Conservation (phyloP, 2,888 invertebrate genomes). For the Philonicus albiceps region DNA sequence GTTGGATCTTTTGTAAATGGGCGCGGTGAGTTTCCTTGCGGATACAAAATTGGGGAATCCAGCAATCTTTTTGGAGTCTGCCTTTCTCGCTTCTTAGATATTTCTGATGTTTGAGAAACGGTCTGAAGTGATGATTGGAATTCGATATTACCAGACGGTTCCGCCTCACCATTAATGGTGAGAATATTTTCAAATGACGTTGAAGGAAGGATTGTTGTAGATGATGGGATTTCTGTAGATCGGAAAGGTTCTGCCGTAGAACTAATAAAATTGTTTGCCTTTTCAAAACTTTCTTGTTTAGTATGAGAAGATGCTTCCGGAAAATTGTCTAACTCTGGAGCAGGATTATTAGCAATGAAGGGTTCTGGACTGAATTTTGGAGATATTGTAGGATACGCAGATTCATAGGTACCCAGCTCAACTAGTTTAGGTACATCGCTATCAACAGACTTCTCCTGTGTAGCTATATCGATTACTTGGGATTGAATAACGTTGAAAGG, state of each 20-base stretch:
- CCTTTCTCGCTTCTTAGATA: conserved; percentile 51
- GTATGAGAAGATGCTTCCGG: conserved; percentile 61
- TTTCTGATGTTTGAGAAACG: conserved; percentile 45
- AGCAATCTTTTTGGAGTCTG: conserved; percentile 63
- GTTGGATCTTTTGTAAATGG: conserved; percentile 65
- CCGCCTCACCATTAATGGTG: conserved; percentile 8
- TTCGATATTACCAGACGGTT: conserved; percentile 34
- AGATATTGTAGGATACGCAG: not conserved
- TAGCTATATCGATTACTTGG: conserved; percentile 66
- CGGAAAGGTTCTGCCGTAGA: not conserved
- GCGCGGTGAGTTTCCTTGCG: conserved; percentile 66
- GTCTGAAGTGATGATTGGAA: conserved; percentile 50
- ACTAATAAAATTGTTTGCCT: not conserved
- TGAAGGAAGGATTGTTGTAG: conserved; percentile 30
- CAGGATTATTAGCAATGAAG: conserved; percentile 57
- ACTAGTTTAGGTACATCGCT: conserved; percentile 36
- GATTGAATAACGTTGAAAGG: conserved; percentile 74
- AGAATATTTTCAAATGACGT: conserved; percentile 45
- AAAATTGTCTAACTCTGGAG: conserved; percentile 66
- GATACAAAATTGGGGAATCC: conserved; percentile 69
- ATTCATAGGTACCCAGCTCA: conserved; percentile 39
- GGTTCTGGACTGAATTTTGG: conserved; percentile 55
- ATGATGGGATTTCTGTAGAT: not conserved
- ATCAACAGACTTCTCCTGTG: conserved; percentile 44
- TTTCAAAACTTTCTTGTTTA: conserved; percentile 47